Percentiles rank a stretch among this genome's conserved stretches.
phyloP scores from a whole-genome alignment of 2,797 vertebrate genomes.

The Scyliorhinus canicula region DNA sequence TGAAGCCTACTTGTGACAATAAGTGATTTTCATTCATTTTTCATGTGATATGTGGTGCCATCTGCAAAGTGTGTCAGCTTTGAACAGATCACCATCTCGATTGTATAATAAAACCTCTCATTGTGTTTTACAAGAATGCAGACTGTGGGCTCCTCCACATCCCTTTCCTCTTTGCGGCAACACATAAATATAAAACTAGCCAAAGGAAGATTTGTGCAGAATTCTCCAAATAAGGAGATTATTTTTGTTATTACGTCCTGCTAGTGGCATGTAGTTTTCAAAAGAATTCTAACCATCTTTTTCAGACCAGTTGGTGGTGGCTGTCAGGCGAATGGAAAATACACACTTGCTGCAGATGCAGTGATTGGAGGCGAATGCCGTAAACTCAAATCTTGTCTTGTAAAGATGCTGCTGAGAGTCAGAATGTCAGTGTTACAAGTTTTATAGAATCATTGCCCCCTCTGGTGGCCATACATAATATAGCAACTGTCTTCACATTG shows the following conservation, averaged over 20 bases:
- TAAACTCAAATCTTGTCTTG: not conserved
- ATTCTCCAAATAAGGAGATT: not conserved
- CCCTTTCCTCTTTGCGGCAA: too few species aligned
- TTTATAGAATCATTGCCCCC: constrained; percentile 30
- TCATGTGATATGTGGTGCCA: too few species aligned
- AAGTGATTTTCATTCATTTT: too few species aligned
- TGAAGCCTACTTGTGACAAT: too few species aligned
- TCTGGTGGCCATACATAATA: constrained; percentile 10
- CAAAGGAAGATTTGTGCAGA: not conserved
- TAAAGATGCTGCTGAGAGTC: not conserved
- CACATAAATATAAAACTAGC: too few species aligned
- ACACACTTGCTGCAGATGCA: not conserved
- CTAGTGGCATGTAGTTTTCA: not conserved
- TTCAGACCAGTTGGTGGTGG: not conserved
- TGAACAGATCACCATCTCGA: too few species aligned
- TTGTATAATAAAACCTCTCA: too few species aligned
- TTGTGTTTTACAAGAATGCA: too few species aligned
- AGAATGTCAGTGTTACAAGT: not conserved
- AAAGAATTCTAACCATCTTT: not conserved
- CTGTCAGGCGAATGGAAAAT: not conserved
- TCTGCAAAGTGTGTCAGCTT: too few species aligned
- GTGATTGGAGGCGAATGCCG: not conserved
- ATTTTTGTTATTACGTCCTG: not conserved
- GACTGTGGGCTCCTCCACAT: too few species aligned
- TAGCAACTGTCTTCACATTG: not conserved